Base-by-base conservation (phyloP, 2,797 vertebrate species). In the Acanthurus lineatus region DNA sequence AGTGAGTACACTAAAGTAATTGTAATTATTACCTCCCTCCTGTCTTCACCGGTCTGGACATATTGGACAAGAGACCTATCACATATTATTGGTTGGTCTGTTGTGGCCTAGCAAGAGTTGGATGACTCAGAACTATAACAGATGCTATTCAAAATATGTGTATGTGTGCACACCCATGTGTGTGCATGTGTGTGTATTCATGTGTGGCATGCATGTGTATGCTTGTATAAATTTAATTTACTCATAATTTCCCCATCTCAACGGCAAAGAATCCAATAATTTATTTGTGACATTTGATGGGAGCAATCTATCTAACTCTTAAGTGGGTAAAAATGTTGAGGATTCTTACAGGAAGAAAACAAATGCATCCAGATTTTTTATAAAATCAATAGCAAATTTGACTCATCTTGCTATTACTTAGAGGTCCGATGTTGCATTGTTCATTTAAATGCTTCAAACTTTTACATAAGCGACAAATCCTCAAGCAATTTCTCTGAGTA, bases 221-320 rank as follows among this genome's bases (percentile, higher is more conserved):
- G 38, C n/a, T 62, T 11, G 11, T 60, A 62, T 82, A 66, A 75
- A 73, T 75, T 64, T 6, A 68, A 81, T 70, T 64, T 79, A 62
- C 56, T 67, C 20, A 70, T 70, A 67, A 77, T 76, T 76, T 77
- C 47, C 28, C 60, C 44, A 77, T 64, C 28, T 32, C 28, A 4
- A 32, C 2, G 4, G 28, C 74, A 73, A 25, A 4, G 52, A 79
- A 70, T 74, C 32, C 5, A 60, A 73, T 85, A 35, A 82, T 44
- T 83, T 87, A 74, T 87, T 82, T 44, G 73, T 84, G 48, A 69
- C 42, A 79, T 82, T 84, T 70, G 83, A 83, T 81, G 61, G 68
- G 81, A 28, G 61, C 40, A 52, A 71, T 86, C 62, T 52, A 65
- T 71, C 58, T 12, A 62, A 58, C 66, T 76, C 11, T 58, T 16